phyloP scores from a whole-genome alignment of 2,113 vertebrate genomes.

The Struthio camelus region DNA sequence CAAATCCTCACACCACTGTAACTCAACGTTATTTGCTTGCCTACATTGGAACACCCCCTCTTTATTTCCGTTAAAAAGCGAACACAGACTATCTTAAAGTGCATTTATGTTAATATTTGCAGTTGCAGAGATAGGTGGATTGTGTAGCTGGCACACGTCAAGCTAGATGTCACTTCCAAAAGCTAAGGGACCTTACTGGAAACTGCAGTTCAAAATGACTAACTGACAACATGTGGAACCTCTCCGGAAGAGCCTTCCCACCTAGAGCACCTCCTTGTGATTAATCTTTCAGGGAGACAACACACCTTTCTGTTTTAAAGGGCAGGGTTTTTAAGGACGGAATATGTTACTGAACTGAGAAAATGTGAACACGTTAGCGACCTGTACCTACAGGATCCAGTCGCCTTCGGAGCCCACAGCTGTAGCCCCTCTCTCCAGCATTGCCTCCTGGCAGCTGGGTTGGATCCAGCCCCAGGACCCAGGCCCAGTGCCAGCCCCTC shows the following conservation, averaged over 20 bases:
- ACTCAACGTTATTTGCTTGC: neutral
- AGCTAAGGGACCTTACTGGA: neutral
- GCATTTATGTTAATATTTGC: slow-evolving; percentile 1
- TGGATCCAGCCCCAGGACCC: neutral
- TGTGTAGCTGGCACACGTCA: neutral
- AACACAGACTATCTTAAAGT: neutral
- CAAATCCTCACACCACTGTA: neutral
- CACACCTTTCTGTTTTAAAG: neutral
- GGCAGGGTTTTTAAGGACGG: neutral
- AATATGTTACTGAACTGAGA: neutral
- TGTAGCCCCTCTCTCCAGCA: neutral
- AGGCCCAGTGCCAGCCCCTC: neutral
- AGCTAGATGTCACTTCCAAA: neutral
- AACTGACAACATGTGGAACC: neutral
- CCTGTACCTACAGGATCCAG: neutral
- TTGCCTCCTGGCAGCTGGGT: neutral
- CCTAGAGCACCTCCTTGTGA: neutral
- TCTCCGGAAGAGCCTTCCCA: neutral
- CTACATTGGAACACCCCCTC: neutral
- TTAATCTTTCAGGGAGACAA: neutral
- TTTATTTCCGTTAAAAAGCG: neutral
- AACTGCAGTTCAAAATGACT: neutral
- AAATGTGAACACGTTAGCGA: neutral
- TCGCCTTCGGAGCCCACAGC: neutral
- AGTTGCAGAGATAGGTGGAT: neutral